These are phyloP conservation scores for Zootoca vivipara DNA, from an alignment of 2,113 vertebrate genomes.

Conservation along the genomic window DNA sequence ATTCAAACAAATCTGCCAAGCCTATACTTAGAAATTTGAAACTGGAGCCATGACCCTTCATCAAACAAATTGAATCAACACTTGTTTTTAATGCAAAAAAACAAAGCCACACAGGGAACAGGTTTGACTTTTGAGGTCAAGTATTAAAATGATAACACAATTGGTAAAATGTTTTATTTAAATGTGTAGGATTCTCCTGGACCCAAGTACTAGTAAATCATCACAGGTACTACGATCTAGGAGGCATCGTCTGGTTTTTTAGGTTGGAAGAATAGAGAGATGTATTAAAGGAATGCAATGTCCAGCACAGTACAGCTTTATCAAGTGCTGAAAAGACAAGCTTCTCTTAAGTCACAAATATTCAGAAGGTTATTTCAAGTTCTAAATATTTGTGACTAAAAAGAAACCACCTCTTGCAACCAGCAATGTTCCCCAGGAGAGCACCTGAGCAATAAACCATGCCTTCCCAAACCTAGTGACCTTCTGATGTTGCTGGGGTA, in stretches of 20 bases:
- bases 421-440: neutral
- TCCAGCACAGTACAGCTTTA: no score
- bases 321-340: no score
- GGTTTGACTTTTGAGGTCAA: neutral
- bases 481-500: neutral
- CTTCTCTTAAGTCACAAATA: no score
- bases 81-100: neutral
- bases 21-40: neutral
- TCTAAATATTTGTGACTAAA: neutral
- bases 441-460: no score
- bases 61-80: neutral
- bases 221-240: neutral
- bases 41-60: neutral
- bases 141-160: neutral
- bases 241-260: neutral
- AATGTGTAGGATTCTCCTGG: neutral
- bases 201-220: neutral
- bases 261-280: no score
- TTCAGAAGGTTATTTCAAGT: neutral
- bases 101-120: neutral
- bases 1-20: neutral
- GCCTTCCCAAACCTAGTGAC: neutral
- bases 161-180: neutral
- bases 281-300: no score
- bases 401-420: neutral